A percentile compares a stretch with the other conserved stretches of the same genome.
Evolutionary conservation across 2,888 invertebrate species (phyloP).

Genomic region (Saturnia pavonia): DNA sequence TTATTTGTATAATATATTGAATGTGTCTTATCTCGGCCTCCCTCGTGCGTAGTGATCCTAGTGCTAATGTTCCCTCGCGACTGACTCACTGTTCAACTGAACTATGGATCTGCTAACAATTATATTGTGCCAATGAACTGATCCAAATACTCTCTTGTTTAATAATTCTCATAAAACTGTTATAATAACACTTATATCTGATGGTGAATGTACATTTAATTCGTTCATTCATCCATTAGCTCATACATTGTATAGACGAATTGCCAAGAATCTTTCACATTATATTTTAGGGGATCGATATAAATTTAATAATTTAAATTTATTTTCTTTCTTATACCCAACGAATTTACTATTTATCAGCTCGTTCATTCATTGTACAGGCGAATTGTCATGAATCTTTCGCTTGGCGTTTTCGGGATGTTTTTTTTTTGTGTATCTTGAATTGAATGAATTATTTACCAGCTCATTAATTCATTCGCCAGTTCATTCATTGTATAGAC

Average conservation of each 20-base stretch:
- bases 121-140: slow-evolving; percentile 34
- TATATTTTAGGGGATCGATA: background rate
- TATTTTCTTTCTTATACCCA: no score
- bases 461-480: background rate
- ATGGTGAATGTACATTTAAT: background rate
- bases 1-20: slow-evolving; percentile 26
- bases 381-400: no score
- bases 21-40: slow-evolving; percentile 40
- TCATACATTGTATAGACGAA: background rate
- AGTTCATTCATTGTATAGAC: background rate
- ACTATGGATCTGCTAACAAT: slow-evolving; percentile 43
- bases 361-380: no score
- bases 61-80: slow-evolving; percentile 48
- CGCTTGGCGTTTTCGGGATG: no score
- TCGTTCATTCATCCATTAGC: no score
- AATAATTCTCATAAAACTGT: background rate
- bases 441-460: no score
- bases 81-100: slow-evolving; percentile 52
- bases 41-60: slow-evolving; percentile 38
- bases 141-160: background rate
- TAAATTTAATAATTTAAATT: no score
- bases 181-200: background rate
- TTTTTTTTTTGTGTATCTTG: no score
- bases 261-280: no score
- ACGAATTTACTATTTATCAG: no score